Evolutionary conservation across 2,888 invertebrate species (phyloP), one percentile per base, ranked within the genome.

Genomic region (Hemithea aestivaria): DNA sequence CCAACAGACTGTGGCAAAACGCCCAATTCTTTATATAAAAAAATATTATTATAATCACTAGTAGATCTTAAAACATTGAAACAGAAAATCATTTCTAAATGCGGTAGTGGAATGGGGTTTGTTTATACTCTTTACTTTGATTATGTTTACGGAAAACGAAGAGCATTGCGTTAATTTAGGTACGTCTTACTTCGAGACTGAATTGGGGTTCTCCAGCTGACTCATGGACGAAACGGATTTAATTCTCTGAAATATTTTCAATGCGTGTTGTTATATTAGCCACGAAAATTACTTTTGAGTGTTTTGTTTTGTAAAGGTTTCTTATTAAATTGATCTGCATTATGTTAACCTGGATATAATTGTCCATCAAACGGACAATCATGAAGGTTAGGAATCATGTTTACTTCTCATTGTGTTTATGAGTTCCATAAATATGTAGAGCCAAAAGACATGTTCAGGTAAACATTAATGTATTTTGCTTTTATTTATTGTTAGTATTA

Each of bases 231-330:
- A 39, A 42, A 41, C 35, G 23, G 22, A 22, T 26, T 42, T 20
- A 28, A 41, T 64, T 59, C 56, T 45, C 20, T 38, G 58, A 62
- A 65, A 48, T 63, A 51, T 64, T 60, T 57, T 53, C 39, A 43
- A 35, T 9, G 26, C 10, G 2, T 35, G 32, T 38, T 37, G 41
- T 29, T 42, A 32, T 7, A 20, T 30, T 26, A 10, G 16, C 20
- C 32, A 25, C 33, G 10, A 12, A 28, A 33, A 41, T 41, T 33
- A 41, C 32, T 16, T 36, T 28, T 21, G 28, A 40, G 20, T 32
- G 35, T 22, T 32, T 33, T 41, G 36, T 41, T 36, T 35, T 24
- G 35, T 40, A 31, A 31, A 11, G 20, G 28, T 28, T 31, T 29
- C 30, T 30, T 33, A 23, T 27, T 22, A 36, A 33, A 28, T 37